phyloP scores from a whole-genome alignment of 53 echinoderm and acorn worm genomes.

The Hippasteria phrygiana region DNA sequence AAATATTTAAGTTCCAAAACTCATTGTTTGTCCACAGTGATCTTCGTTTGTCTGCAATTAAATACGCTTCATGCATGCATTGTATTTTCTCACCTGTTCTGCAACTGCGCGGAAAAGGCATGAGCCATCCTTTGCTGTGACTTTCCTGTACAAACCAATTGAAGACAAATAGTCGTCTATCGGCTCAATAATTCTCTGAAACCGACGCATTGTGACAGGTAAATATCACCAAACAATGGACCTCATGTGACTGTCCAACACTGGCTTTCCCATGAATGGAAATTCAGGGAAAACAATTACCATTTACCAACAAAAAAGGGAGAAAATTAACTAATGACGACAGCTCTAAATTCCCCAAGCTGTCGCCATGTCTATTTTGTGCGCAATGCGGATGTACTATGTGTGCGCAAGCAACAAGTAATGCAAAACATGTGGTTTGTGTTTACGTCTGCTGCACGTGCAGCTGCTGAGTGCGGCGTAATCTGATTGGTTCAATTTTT shows the following conservation, averaged over 20 bases:
- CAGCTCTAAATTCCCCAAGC: not conserved
- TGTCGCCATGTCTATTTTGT: constrained; percentile 47
- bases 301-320: constrained; percentile 23
- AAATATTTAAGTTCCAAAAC: no score
- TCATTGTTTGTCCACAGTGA: no score
- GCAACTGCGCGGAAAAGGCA: constrained; percentile 98
- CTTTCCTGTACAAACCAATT: constrained; percentile 89
- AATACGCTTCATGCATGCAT: not conserved
- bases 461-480: not conserved
- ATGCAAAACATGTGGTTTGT: constrained; percentile 30
- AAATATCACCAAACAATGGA: constrained; percentile 47
- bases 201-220: constrained; percentile 58
- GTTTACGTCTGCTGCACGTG: constrained; percentile 16
- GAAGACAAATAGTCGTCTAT: constrained; percentile 96
- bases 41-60: not conserved
- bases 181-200: constrained; percentile 81
- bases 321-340: constrained; percentile 42
- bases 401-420: not conserved
- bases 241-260: constrained; percentile 47
- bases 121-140: constrained; percentile 98
- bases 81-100: constrained; percentile 83
- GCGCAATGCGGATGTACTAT: constrained; percentile 2
- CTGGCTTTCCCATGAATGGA: constrained; percentile 49
- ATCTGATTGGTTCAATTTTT: constrained; percentile 25
- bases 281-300: constrained; percentile 42